Conservation (phyloP, 2,113 vertebrate genomes). For the Paradisaea rubra region DNA sequence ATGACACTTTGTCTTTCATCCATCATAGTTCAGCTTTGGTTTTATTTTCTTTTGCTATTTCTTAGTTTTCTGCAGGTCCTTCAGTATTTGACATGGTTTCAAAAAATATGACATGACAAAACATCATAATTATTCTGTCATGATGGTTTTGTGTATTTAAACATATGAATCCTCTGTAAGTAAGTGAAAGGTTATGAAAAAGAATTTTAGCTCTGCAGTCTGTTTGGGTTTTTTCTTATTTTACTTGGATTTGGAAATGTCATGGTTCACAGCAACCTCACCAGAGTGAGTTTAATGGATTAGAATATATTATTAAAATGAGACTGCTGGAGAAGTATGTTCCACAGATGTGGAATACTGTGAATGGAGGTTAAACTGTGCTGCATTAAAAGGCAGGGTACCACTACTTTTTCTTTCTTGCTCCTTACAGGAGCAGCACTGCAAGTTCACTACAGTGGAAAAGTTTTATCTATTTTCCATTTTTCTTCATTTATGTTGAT, state of each 20-base stretch:
- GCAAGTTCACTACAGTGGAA: neutral
- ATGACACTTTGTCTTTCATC: neutral
- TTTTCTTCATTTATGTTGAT: neutral
- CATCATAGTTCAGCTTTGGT: neutral
- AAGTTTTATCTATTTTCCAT: neutral
- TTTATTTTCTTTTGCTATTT: neutral
- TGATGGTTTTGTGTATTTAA: neutral
- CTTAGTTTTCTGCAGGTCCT: neutral
- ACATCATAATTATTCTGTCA: slow-evolving; percentile 12
- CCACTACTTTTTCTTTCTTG: neutral
- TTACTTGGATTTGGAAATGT: slow-evolving; percentile 35
- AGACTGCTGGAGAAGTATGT: neutral
- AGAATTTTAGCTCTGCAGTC: slow-evolving; percentile 2
- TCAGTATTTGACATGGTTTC: neutral
- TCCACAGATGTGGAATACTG: slow-evolving; percentile 6
- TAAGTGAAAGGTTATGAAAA: neutral
- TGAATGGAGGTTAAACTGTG: neutral
- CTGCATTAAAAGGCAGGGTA: neutral
- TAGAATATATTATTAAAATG: slow-evolving; percentile 48
- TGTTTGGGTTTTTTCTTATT: neutral
- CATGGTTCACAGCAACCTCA: slow-evolving; percentile 13
- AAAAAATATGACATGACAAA: neutral
- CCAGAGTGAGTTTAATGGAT: slow-evolving; percentile 34
- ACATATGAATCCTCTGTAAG: neutral
- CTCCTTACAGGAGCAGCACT: neutral